Conservation (phyloP, 2,888 invertebrate genomes). For the Antheraea assamensis region DNA sequence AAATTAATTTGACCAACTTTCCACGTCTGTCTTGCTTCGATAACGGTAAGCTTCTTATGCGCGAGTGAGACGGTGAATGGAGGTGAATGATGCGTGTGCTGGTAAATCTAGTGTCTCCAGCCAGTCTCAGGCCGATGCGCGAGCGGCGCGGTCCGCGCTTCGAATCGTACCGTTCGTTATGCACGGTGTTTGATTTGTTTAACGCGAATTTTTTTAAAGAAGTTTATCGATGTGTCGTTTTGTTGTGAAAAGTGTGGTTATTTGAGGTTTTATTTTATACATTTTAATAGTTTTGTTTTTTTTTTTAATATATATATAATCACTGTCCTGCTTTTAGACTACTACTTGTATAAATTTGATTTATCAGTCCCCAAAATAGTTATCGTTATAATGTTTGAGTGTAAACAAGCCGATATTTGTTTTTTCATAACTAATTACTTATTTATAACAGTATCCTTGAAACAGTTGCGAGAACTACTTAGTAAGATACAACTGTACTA, state of each 20-base stretch:
- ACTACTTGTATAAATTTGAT: neutral
- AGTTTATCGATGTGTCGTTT: conserved; percentile 63
- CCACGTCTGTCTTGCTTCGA: conserved; percentile 47
- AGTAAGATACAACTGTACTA: conserved; percentile 4
- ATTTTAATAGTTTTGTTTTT: conserved; percentile 34
- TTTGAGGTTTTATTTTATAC: conserved; percentile 34
- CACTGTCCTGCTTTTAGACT: conserved; percentile 42
- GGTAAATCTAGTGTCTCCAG: conserved; percentile 59
- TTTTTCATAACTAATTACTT: neutral
- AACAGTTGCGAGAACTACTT: neutral
- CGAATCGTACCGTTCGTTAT: conserved; percentile 40
- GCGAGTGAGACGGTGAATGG: conserved; percentile 50
- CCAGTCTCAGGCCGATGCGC: conserved; percentile 75
- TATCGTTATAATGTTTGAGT: neutral
- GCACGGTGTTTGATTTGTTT: conserved; percentile 53
- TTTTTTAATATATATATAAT: conserved; percentile 42
- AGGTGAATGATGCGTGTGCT: conserved; percentile 59
- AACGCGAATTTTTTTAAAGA: conserved; percentile 55
- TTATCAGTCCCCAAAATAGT: neutral
- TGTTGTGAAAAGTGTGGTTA: conserved; percentile 45
- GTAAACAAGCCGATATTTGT: neutral
- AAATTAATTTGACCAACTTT: conserved; percentile 52
- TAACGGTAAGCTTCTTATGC: conserved; percentile 40
- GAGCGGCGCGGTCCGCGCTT: conserved; percentile 64
- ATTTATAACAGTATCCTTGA: conserved; percentile 1